Percentiles rank a stretch among this genome's conserved stretches.
Evolutionary conservation across 1,140 invertebrate genomes (phyloP).

Genomic region (Sogatella furcifera): DNA sequence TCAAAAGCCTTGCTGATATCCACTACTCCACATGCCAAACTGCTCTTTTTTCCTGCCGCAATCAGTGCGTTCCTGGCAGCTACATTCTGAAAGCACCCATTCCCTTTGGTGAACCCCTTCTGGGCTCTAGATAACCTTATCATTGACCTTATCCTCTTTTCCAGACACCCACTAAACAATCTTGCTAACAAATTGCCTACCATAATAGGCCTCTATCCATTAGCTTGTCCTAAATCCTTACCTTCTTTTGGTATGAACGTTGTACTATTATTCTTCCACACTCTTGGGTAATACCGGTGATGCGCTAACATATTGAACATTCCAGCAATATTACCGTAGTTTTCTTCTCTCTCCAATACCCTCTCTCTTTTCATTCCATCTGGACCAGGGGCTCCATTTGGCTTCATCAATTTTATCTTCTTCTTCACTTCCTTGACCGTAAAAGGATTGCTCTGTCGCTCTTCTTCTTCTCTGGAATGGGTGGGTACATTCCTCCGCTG

Average conservation of each 20-base stretch:
- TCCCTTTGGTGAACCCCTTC: slow-evolving; percentile 20
- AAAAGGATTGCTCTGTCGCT: background rate
- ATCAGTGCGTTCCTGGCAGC: slow-evolving; percentile 10
- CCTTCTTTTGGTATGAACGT: slow-evolving; percentile 25
- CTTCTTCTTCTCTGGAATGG: too few species aligned
- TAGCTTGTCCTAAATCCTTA: slow-evolving; percentile 6
- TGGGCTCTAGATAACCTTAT: slow-evolving; percentile 7
- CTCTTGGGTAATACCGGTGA: background rate
- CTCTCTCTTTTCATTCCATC: background rate
- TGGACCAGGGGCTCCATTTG: slow-evolving; percentile 5
- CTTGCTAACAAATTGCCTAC: slow-evolving; percentile 15
- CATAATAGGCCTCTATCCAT: slow-evolving; percentile 23
- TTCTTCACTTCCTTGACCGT: background rate
- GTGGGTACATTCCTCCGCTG: background rate
- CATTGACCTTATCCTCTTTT: background rate
- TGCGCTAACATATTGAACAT: slow-evolving; percentile 14
- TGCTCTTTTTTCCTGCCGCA: background rate
- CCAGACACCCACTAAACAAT: slow-evolving; percentile 12
- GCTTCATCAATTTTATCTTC: background rate
- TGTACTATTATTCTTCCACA: slow-evolving; percentile 21
- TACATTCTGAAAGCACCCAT: slow-evolving; percentile 20
- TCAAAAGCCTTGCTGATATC: slow-evolving; percentile 23
- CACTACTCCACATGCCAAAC: background rate
- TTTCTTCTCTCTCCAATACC: background rate
- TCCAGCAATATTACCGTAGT: background rate